These are phyloP conservation scores for Gambusia affinis DNA, from an alignment of 2,113 vertebrate genomes.

Conservation along the genomic window DNA sequence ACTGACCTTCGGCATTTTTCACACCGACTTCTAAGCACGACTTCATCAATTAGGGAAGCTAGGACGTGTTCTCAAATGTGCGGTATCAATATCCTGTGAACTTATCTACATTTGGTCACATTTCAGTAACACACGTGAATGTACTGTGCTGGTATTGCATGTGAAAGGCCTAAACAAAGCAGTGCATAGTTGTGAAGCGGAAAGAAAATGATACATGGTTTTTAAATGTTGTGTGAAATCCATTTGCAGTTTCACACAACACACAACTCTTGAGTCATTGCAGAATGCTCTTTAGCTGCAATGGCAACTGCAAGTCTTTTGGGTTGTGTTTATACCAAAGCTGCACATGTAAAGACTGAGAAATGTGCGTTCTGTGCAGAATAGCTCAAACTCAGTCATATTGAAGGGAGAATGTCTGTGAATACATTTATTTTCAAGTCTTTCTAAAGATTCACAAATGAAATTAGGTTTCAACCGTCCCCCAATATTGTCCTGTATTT, in stretches of 20 bases:
- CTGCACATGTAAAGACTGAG: not conserved
- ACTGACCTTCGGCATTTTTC: slow-evolving; percentile 55
- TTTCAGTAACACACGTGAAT: not conserved
- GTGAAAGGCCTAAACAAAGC: not conserved
- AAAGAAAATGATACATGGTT: not conserved
- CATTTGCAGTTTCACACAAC: not conserved
- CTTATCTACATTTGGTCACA: not conserved
- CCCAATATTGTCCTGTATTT: not conserved
- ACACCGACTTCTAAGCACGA: slow-evolving; percentile 32
- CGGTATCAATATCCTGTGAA: not conserved
- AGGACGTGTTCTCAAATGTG: slow-evolving; percentile 2
- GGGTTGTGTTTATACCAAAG: not conserved
- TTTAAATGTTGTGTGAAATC: not conserved
- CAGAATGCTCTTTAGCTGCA: not conserved
- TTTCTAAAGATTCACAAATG: not conserved
- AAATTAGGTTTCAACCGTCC: not conserved
- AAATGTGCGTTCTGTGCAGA: not conserved
- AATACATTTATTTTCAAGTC: not conserved
- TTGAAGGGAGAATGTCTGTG: not conserved
- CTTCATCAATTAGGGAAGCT: slow-evolving; percentile 15
- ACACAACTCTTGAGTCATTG: not conserved
- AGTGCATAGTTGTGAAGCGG: not conserved
- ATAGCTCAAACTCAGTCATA: not conserved
- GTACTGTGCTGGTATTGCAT: not conserved
- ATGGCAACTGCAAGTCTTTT: not conserved